phyloP scores from a whole-genome alignment of 2,113 vertebrate genomes.

The Acanthochromis polyacanthus region DNA sequence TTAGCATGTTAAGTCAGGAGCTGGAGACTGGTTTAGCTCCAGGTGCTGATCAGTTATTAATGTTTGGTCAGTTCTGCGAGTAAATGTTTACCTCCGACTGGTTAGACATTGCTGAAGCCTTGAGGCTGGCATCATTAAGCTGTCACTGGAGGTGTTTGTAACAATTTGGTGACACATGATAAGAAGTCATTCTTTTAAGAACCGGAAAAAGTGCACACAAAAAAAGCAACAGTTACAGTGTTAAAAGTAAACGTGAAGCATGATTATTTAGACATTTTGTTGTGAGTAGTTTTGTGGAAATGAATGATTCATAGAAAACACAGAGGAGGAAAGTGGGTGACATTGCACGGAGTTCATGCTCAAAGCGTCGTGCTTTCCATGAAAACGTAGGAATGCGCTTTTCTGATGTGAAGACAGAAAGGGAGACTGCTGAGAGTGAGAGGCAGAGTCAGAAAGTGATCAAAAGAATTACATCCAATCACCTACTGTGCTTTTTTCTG shows the following conservation, averaged over 20 bases:
- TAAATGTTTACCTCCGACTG: conserved; percentile 78
- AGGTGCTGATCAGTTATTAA: conserved; percentile 77
- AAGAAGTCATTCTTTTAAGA: conserved; percentile 33
- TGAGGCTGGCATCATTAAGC: conserved; percentile 20
- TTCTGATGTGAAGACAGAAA: background rate
- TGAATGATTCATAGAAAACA: too few species aligned
- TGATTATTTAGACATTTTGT: background rate
- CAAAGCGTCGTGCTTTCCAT: conserved; percentile 30
- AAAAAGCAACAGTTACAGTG: background rate
- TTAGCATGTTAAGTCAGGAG: conserved; percentile 74
- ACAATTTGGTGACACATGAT: conserved; percentile 18
- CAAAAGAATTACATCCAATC: conserved; percentile 21
- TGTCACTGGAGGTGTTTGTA: conserved; percentile 33
- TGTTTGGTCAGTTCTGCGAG: conserved; percentile 65
- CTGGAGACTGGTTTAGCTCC: conserved; percentile 54
- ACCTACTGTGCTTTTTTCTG: conserved; percentile 33
- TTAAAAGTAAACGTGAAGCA: background rate
- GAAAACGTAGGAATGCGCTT: conserved; percentile 38
- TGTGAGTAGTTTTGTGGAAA: too few species aligned
- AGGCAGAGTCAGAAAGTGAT: background rate
- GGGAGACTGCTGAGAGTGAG: conserved; percentile 20
- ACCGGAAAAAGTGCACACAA: conserved; percentile 44
- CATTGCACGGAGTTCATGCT: conserved; percentile 46
- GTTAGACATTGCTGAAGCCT: conserved; percentile 69
- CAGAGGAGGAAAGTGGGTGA: background rate